Conservation (phyloP, 2,797 vertebrate species). For the Gymnocypris eckloni region DNA sequence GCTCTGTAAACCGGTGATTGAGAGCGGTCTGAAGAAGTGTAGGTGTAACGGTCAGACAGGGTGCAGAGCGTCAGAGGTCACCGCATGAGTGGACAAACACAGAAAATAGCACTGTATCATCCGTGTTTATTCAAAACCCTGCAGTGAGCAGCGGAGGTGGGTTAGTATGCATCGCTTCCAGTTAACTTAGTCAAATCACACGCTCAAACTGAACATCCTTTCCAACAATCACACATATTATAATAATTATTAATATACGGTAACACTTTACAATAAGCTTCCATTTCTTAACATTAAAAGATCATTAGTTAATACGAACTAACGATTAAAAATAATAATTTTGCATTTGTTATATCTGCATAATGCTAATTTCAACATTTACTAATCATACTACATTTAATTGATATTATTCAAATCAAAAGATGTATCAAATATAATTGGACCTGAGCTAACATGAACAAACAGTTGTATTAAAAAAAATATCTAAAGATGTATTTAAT, state of each 20-base stretch:
- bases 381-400: not conserved
- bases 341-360: not conserved
- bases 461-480: too few relatives aligned
- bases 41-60: conserved; percentile 48
- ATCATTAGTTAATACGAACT: not conserved
- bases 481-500: too few relatives aligned
- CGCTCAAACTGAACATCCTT: conserved; percentile 63
- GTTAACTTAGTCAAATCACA: conserved; percentile 55
- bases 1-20: conserved; percentile 20
- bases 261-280: conserved; percentile 23
- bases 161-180: conserved; percentile 62
- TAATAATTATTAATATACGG: not conserved
- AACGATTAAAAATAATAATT: not conserved
- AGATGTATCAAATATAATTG: not conserved
- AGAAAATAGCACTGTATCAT: conserved; percentile 63
- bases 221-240: conserved; percentile 13
- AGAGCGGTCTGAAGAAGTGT: conserved; percentile 3
- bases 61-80: conserved; percentile 48
- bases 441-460: not conserved
- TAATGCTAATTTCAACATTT: not conserved
- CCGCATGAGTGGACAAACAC: conserved; percentile 66
- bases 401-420: not conserved
- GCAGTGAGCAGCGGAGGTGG: conserved; percentile 61
- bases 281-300: not conserved
- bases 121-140: conserved; percentile 66